Conservation (phyloP, 2,113 vertebrate species). For the Gopherus evgoodei region DNA sequence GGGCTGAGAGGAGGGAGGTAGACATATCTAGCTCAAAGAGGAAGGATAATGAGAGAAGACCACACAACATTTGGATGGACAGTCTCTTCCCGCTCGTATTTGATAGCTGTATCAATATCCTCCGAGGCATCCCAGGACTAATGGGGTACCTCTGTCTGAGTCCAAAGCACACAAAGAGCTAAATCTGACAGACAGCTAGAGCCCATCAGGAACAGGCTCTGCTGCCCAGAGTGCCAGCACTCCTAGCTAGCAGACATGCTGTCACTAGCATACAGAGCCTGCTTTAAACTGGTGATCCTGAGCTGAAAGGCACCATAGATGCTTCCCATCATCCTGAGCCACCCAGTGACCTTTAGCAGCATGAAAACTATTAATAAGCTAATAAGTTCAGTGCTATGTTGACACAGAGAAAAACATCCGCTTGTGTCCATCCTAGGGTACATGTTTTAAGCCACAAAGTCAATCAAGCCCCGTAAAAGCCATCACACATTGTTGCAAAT, state of each 20-base stretch:
- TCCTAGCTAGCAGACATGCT: neutral
- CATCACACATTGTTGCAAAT: neutral
- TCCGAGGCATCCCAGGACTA: neutral
- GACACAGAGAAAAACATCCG: neutral
- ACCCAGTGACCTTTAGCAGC: neutral
- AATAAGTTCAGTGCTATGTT: neutral
- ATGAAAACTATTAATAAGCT: neutral
- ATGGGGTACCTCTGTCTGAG: neutral
- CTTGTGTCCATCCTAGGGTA: neutral
- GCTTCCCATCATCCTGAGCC: neutral
- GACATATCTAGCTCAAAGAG: too few species aligned
- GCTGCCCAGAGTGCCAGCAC: neutral
- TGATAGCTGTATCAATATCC: neutral
- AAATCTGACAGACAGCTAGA: neutral
- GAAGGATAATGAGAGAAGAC: neutral
- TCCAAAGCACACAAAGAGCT: neutral
- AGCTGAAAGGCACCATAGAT: neutral
- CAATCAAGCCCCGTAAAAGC: neutral
- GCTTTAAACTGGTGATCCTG: neutral
- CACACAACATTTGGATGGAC: neutral
- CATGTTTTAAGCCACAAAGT: neutral
- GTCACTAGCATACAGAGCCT: neutral
- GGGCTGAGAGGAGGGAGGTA: too few species aligned
- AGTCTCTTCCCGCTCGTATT: too few species aligned
- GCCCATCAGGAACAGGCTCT: too few species aligned